A percentile compares a stretch with the other conserved stretches of the same genome.
Conservation (phyloP, 2,797 vertebrate species). For the Melopsittacus undulatus region DNA sequence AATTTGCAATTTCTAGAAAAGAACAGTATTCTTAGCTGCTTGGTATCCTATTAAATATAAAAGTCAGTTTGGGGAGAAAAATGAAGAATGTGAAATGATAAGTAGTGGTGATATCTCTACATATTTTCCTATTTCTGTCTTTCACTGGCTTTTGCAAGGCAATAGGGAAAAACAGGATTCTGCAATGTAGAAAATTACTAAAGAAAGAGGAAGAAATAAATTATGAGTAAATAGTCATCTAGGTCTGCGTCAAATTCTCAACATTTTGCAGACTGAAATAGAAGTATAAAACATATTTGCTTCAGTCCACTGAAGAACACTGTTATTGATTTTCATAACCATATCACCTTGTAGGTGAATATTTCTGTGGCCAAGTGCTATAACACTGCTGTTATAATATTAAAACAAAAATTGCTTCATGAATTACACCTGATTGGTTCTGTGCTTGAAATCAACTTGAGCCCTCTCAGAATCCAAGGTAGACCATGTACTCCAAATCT, state of each 20-base stretch:
- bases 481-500: not conserved
- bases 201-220: not conserved
- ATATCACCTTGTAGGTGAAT: not conserved
- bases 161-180: not conserved
- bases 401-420: not conserved
- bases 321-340: not conserved
- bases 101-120: not conserved
- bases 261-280: not conserved
- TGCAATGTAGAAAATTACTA: not conserved
- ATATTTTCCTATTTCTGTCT: not conserved
- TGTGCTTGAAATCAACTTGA: not conserved
- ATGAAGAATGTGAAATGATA: not conserved
- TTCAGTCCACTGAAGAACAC: not conserved
- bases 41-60: not conserved
- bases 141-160: not conserved
- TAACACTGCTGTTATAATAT: not conserved
- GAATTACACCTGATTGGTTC: not conserved
- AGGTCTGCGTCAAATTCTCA: not conserved
- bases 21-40: slow-evolving; percentile 17
- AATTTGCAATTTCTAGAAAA: slow-evolving; percentile 62
- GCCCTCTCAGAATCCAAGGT: not conserved
- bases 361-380: not conserved
- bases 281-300: not conserved
- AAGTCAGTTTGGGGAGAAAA: slow-evolving; percentile 24
- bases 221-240: not conserved